A percentile compares a stretch with the other conserved stretches of the same genome.
These are phyloP conservation scores for Pseudopodoces humilis DNA, from an alignment of 2,113 vertebrate species.

Conservation along the genomic window DNA sequence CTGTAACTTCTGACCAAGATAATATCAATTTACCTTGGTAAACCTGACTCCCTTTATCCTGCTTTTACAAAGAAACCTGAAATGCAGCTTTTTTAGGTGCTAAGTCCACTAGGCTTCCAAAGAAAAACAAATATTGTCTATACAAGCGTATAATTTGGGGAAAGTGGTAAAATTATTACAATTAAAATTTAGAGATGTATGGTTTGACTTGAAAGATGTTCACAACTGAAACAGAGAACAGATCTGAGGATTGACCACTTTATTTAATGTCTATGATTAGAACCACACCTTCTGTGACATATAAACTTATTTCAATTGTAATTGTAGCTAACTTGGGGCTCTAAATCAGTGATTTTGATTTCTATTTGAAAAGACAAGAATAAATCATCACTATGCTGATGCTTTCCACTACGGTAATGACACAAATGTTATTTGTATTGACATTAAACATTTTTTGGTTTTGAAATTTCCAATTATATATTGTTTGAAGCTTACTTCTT, in stretches of 20 bases:
- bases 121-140: not conserved
- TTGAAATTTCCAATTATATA: not conserved
- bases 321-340: not conserved
- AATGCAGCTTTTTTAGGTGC: not conserved
- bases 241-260: not conserved
- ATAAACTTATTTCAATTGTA: not conserved
- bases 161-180: not conserved
- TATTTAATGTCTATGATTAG: not conserved
- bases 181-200: not conserved
- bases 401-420: not conserved
- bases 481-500: not conserved
- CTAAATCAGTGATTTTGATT: not conserved
- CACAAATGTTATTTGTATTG: not conserved
- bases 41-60: not conserved
- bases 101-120: not conserved
- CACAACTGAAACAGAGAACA: not conserved
- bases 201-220: not conserved
- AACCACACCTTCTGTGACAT: not conserved
- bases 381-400: not conserved
- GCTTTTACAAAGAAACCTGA: not conserved
- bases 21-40: not conserved
- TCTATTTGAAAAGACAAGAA: not conserved
- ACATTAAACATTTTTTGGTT: not conserved
- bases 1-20: not conserved
- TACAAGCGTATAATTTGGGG: not conserved